These are phyloP conservation scores for Sclerurus mexicanus DNA, from an alignment of 2,113 vertebrate genomes.

Conservation along the genomic window DNA sequence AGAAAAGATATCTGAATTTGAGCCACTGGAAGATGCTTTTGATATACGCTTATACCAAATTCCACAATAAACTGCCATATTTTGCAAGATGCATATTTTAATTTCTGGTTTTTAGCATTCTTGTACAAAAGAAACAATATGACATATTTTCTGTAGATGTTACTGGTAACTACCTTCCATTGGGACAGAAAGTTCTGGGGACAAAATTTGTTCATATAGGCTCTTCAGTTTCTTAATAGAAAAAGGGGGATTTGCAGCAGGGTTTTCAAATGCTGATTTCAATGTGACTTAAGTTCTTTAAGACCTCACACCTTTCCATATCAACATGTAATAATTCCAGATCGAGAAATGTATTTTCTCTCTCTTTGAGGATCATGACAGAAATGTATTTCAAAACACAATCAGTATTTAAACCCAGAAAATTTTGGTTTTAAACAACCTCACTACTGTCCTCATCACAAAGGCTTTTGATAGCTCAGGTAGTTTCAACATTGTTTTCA, in stretches of 20 bases:
- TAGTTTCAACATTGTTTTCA: background rate
- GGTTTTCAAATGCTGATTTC: background rate
- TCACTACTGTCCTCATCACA: background rate
- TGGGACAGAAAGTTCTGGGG: background rate
- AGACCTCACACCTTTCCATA: background rate
- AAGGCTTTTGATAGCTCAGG: background rate
- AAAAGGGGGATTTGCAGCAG: background rate
- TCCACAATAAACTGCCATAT: background rate
- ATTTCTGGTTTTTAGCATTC: background rate
- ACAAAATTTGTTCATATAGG: background rate
- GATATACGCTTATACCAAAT: background rate
- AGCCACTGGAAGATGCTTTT: background rate
- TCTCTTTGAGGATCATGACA: background rate
- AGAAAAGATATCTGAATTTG: background rate
- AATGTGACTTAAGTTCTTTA: background rate
- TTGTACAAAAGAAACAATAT: background rate
- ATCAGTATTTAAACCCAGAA: background rate
- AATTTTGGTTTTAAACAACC: background rate
- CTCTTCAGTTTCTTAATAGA: background rate
- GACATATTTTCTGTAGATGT: background rate
- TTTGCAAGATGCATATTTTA: background rate
- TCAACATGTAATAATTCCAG: background rate
- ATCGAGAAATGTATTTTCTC: background rate
- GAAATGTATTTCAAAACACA: background rate
- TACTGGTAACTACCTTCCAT: background rate